A percentile compares a stretch with the other conserved stretches of the same genome.
Evolutionary conservation across 2,113 vertebrate genomes (phyloP).

Genomic region (Thunnus maccoyii): DNA sequence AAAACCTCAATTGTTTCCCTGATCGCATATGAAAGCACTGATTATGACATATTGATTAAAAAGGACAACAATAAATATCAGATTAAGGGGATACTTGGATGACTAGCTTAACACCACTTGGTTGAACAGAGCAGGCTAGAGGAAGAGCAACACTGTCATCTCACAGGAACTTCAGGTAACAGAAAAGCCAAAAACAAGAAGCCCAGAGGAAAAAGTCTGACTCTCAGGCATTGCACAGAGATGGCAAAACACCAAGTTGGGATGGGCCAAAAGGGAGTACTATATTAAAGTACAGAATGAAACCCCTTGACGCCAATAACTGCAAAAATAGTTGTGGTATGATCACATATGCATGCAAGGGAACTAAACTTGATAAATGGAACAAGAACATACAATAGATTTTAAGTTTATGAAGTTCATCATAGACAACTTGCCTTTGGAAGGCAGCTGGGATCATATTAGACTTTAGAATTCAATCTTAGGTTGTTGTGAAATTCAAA

Average conservation of each 20-base stretch:
- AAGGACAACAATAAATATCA: constrained; percentile 27
- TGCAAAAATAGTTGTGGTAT: constrained; percentile 12
- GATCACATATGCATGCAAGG: constrained; percentile 12
- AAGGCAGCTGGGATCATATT: constrained; percentile 18
- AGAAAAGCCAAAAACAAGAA: constrained; percentile 25
- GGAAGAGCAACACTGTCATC: constrained; percentile 14
- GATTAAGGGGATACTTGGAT: neutral
- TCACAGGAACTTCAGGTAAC: constrained; percentile 19
- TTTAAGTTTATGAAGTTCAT: constrained; percentile 4
- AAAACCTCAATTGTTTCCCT: constrained; percentile 3
- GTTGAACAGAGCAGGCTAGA: neutral
- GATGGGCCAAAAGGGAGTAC: constrained; percentile 13
- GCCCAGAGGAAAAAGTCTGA: constrained; percentile 26
- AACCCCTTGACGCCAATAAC: constrained; percentile 16
- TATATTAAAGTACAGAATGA: constrained; percentile 16
- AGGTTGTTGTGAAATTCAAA: constrained; percentile 54
- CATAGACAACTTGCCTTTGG: constrained; percentile 4
- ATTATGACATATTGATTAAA: constrained; percentile 16
- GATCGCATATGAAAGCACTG: constrained; percentile 27
- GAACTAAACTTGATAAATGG: constrained; percentile 8
- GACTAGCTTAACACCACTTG: neutral
- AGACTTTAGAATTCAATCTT: constrained; percentile 38
- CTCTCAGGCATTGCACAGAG: constrained; percentile 37
- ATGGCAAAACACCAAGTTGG: constrained; percentile 18
- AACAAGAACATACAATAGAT: constrained; percentile 24